Conservation (phyloP, 64 coral and sea anemone genomes). For the Anthopleura sola region DNA sequence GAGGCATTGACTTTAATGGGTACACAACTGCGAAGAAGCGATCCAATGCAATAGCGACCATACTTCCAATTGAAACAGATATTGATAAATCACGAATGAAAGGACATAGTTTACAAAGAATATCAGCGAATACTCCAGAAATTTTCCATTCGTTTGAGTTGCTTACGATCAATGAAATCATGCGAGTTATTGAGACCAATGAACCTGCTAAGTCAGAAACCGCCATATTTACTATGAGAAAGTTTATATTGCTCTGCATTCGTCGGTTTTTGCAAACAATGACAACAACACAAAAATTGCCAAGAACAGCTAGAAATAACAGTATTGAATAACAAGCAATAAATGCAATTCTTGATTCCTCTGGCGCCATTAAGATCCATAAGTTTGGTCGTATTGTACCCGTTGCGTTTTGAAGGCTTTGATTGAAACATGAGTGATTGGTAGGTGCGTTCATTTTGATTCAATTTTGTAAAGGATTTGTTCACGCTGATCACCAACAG, state of each 20-base stretch:
- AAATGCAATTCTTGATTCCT: not conserved
- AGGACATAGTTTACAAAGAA: not conserved
- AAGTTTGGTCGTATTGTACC: not conserved
- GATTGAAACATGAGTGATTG: not conserved
- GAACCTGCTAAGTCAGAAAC: constrained; percentile 39
- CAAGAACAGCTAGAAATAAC: constrained; percentile 26
- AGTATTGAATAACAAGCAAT: constrained; percentile 9
- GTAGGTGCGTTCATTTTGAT: not conserved
- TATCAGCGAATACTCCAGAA: not conserved
- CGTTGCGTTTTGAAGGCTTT: not conserved
- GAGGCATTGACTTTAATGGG: not conserved
- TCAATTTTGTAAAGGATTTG: no score
- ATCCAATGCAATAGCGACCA: constrained; percentile 9
- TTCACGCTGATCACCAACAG: no score
- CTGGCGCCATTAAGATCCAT: not conserved
- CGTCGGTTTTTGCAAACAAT: constrained; percentile 36
- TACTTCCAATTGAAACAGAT: not conserved
- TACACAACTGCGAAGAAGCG: constrained; percentile 2
- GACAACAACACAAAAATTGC: constrained; percentile 31
- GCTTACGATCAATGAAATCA: not conserved
- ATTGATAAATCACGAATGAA: constrained; percentile 6
- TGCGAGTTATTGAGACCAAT: not conserved
- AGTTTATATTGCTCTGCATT: constrained; percentile 53
- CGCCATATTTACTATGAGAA: constrained; percentile 62
- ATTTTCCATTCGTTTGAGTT: not conserved